Percentiles rank a stretch among this genome's conserved stretches.
Conservation (phyloP, 2,113 vertebrate species). For the Dicentrarchus labrax region DNA sequence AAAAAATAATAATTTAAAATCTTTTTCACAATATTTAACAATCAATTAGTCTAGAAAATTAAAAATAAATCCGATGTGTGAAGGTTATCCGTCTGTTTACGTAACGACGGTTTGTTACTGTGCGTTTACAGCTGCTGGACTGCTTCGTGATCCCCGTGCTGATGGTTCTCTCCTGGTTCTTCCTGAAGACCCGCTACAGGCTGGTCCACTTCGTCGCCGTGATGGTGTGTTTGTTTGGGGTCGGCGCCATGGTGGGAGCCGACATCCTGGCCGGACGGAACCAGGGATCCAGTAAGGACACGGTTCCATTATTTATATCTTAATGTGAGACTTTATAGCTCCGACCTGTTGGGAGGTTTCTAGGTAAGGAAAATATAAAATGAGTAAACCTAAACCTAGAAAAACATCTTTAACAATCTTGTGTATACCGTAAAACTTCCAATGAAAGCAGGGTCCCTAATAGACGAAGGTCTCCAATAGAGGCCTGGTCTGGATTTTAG, state of each 20-base stretch:
- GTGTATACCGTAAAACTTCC: too few relatives aligned
- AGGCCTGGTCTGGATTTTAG: too few relatives aligned
- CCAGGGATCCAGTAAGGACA: slow-evolving; percentile 87
- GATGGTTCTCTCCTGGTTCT: slow-evolving; percentile 96
- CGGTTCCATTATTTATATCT: background rate
- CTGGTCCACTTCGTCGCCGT: slow-evolving; percentile 92
- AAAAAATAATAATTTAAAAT: too few relatives aligned
- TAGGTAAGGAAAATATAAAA: background rate
- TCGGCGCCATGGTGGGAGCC: slow-evolving; percentile 96
- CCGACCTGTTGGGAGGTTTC: background rate
- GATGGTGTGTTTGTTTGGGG: slow-evolving; percentile 91
- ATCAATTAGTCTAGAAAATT: too few relatives aligned
- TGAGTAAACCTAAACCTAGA: too few relatives aligned
- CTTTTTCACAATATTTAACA: too few relatives aligned
- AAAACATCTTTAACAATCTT: too few relatives aligned
- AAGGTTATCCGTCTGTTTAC: too few relatives aligned
- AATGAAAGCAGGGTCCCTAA: too few relatives aligned
- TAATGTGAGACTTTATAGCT: background rate
- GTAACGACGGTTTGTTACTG: background rate
- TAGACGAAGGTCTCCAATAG: too few relatives aligned
- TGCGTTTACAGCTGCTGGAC: slow-evolving; percentile 90
- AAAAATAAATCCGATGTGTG: too few relatives aligned
- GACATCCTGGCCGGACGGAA: slow-evolving; percentile 90
- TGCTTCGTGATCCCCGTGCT: slow-evolving; percentile 96
- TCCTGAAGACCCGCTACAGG: slow-evolving; percentile 92